phyloP scores from a whole-genome alignment of 2,888 invertebrate species.

The Pollenia labialis region DNA sequence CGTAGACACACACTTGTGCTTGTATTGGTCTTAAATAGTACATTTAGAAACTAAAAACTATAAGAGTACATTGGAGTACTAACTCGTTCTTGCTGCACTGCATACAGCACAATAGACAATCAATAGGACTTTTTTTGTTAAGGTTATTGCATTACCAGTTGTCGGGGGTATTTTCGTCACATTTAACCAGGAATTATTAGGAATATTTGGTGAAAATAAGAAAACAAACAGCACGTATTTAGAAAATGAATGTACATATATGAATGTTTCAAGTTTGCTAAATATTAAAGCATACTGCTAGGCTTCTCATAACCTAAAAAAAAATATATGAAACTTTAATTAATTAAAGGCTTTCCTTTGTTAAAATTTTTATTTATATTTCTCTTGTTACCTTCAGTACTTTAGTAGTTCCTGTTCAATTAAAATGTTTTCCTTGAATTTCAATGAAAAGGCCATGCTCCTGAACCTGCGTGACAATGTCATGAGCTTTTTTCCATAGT shows the following conservation, averaged over 20 bases:
- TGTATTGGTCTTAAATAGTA: not conserved
- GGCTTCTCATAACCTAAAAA: not conserved
- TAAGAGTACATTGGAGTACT: not conserved
- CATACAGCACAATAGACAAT: constrained; percentile 27
- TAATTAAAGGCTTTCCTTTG: not conserved
- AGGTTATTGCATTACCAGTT: constrained; percentile 55
- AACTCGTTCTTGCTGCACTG: not conserved
- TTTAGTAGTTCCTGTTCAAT: constrained; percentile 14
- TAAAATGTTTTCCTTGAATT: constrained; percentile 44
- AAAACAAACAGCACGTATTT: not conserved
- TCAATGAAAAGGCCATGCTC: constrained; percentile 25
- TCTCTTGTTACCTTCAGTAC: constrained; percentile 14
- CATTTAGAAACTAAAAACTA: not conserved
- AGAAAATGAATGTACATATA: not conserved
- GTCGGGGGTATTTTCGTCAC: not conserved
- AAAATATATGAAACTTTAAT: not conserved
- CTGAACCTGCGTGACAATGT: constrained; percentile 46
- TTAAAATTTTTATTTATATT: not conserved
- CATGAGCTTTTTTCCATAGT: constrained; percentile 27
- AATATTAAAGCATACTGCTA: too few species aligned
- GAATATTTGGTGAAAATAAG: not conserved
- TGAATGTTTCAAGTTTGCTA: not conserved
- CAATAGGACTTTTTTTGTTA: constrained; percentile 31
- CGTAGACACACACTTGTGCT: not conserved
- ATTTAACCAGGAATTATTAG: constrained; percentile 2